A percentile compares a stretch with the other conserved stretches of the same genome.
Conservation (phyloP, 1,140 invertebrate genomes). For the Prorops nasuta region DNA sequence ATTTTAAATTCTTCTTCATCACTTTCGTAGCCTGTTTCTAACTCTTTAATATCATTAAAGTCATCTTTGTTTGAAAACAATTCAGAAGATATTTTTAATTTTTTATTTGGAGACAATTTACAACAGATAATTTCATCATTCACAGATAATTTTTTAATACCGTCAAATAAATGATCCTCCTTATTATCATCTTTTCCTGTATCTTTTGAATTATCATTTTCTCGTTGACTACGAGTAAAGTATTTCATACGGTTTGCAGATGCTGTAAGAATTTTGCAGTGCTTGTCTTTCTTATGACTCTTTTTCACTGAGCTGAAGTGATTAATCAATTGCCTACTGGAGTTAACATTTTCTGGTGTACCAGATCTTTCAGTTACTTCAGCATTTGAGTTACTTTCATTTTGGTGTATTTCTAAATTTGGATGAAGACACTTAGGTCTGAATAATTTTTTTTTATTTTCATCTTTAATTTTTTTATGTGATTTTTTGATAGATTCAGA, state of each 20-base stretch:
- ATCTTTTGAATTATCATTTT: background rate
- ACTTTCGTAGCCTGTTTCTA: constrained; percentile 9
- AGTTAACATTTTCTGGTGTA: constrained; percentile 45
- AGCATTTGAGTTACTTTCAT: background rate
- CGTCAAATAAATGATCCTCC: too few relatives aligned
- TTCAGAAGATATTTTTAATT: background rate
- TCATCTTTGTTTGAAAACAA: constrained; percentile 38
- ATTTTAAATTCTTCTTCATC: constrained; percentile 40
- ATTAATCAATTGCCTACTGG: constrained; percentile 40
- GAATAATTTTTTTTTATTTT: constrained; percentile 33
- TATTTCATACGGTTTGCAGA: constrained; percentile 30
- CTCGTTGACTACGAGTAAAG: constrained; percentile 12
- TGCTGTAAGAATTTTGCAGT: constrained; percentile 32
- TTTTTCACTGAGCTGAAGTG: constrained; percentile 46
- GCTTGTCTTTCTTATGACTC: constrained; percentile 48
- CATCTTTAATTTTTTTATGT: constrained; percentile 42
- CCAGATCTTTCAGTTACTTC: constrained; percentile 17
- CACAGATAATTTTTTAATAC: too few relatives aligned
- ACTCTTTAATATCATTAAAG: constrained; percentile 6
- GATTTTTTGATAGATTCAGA: constrained; percentile 48
- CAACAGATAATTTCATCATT: too few relatives aligned
- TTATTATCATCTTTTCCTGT: too few relatives aligned
- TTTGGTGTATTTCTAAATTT: constrained; percentile 15
- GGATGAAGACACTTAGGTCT: constrained; percentile 19
- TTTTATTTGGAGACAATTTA: too few relatives aligned